Conservation (phyloP, 2,797 vertebrate genomes). For the Taenioides sp. region DNA sequence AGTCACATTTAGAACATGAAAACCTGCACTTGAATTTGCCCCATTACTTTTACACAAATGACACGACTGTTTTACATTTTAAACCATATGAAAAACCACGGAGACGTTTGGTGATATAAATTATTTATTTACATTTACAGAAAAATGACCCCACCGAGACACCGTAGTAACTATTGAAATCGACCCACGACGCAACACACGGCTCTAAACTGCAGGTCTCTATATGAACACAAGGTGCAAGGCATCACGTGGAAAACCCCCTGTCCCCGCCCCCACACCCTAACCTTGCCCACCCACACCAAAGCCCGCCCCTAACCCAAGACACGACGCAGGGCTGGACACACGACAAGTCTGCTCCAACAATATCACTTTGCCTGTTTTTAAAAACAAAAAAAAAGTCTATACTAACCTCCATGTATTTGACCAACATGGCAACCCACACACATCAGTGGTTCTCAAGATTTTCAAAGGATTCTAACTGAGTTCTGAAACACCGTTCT, state of each 20-base stretch:
- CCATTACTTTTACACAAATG: too few relatives aligned
- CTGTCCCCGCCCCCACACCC: constrained; percentile 31
- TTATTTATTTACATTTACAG: constrained; percentile 99
- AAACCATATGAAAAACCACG: constrained; percentile 14
- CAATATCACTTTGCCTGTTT: neutral
- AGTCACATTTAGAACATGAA: too few relatives aligned
- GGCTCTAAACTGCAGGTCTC: constrained; percentile 94
- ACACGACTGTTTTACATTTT: too few relatives aligned
- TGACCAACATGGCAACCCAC: too few relatives aligned
- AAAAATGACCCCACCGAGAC: constrained; percentile 99
- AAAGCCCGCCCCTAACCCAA: neutral
- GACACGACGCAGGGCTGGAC: neutral
- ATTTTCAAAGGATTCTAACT: neutral
- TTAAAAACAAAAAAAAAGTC: neutral
- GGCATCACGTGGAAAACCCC: constrained; percentile 94
- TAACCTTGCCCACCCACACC: constrained; percentile 28
- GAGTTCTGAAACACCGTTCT: too few relatives aligned
- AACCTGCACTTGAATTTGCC: too few relatives aligned
- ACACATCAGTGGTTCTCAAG: neutral
- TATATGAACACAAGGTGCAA: constrained; percentile 98
- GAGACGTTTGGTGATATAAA: constrained; percentile 95
- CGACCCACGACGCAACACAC: constrained; percentile 92
- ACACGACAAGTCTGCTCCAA: neutral
- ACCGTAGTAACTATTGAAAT: constrained; percentile 94
- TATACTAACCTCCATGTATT: too few relatives aligned